Evolutionary conservation across 2,888 invertebrate species (phyloP).

Genomic region (Agrotis segetum): DNA sequence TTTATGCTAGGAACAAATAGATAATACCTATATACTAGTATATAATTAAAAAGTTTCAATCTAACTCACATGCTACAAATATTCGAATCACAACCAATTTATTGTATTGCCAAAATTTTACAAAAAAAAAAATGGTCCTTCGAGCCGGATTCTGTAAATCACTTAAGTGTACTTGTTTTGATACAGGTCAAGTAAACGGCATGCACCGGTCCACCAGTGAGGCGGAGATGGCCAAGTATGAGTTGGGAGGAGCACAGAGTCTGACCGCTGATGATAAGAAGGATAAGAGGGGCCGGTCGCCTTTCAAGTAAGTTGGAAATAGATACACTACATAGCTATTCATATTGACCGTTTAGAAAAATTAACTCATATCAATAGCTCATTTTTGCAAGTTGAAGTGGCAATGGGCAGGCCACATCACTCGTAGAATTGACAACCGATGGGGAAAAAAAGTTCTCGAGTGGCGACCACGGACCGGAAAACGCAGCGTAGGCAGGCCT

Average conservation of each 20-base stretch:
- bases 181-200: constrained; percentile 84
- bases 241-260: constrained; percentile 88
- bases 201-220: constrained; percentile 95
- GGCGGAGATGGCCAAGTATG: constrained; percentile 94
- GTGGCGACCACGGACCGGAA: no score
- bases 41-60: neutral
- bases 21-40: no score
- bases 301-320: constrained; percentile 93
- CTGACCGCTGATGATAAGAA: constrained; percentile 91
- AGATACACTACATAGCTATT: no score
- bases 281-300: constrained; percentile 96
- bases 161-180: neutral
- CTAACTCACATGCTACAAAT: constrained; percentile 14
- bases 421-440: no score
- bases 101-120: neutral
- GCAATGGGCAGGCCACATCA: no score
- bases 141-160: neutral
- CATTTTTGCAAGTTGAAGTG: no score
- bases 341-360: no score
- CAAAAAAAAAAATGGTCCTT: constrained; percentile 34
- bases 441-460: no score
- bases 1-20: no score
- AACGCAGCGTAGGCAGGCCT: no score
- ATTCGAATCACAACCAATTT: constrained; percentile 1
- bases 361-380: no score